Conservation (phyloP, 1,140 invertebrate species). For the Hirudo medicinalis region DNA sequence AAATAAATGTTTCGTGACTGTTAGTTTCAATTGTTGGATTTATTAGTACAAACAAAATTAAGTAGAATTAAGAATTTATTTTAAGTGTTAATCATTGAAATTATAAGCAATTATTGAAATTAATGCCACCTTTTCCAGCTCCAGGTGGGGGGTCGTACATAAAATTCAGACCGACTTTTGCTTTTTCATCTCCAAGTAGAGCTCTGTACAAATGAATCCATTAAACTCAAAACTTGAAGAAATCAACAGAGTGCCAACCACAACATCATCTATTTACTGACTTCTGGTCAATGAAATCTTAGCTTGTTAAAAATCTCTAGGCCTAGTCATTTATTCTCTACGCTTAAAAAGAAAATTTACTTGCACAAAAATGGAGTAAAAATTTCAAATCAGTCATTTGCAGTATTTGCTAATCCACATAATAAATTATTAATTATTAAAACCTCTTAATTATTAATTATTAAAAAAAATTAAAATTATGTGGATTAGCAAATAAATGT, state of each 20-base stretch:
- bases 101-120: constrained; percentile 11
- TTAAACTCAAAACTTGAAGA: background rate
- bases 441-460: too few species aligned
- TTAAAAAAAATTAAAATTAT: too few species aligned
- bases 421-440: too few species aligned
- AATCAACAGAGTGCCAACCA: constrained; percentile 12
- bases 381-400: too few species aligned
- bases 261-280: too few species aligned
- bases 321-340: background rate
- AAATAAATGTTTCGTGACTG: background rate
- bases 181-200: constrained; percentile 92
- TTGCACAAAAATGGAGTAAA: too few species aligned
- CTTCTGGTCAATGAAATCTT: too few species aligned
- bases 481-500: too few species aligned
- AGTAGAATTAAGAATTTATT: too few species aligned
- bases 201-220: constrained; percentile 51
- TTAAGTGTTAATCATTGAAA: too few species aligned
- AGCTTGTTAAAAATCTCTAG: too few species aligned
- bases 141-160: constrained; percentile 99
- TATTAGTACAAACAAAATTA: background rate
- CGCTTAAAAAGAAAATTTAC: background rate
- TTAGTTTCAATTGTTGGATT: background rate
- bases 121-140: constrained; percentile 33
- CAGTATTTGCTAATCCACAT: too few species aligned
- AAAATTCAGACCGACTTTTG: constrained; percentile 95